Base-by-base conservation (phyloP, 2,113 vertebrate genomes). In the Eclectus roratus region DNA sequence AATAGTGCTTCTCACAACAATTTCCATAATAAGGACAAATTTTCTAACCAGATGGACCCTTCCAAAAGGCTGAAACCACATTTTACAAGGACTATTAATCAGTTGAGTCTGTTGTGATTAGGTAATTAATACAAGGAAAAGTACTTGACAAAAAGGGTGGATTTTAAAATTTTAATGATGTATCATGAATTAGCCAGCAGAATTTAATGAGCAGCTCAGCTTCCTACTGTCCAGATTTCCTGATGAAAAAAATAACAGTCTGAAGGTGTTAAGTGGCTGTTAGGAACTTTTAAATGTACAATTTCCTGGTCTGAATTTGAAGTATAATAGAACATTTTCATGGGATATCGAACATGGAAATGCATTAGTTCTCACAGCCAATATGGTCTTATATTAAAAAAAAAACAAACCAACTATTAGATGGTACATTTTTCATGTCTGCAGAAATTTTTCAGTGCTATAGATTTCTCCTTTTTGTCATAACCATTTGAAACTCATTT, bases 61-160 rank as follows among this genome's bases (percentile, higher is more conserved):
- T 95, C 86, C 79, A 94, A 89, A 84, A 27, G 58, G 43, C 81
- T 96, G 39, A 69, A 96, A 97, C 56, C 46, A 91, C 55, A 43
- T 85, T 85, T 90, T 96, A 93, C 77, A 89, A 88, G 71, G 56
- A 68, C 84, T 93, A 96, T 96, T 97, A 94, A 96, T 97, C 89
- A 95, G 31, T 78, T 80, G 61, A 96, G 84, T 92, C 79, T 96
- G 84, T 85, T 97, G 78, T 96, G 86, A 95, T 96, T 93, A 91
- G 90, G 95, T 96, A 96, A 98, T 97, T 98, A 97, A 97, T 95
- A 96, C 68, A 94, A 95, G 63, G 61, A 96, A 96, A 95, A 88
- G 68, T 91, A 91, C 52, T 96, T 96, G 79, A 97, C 23, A 60
- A 96, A 97, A 96, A 77, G 77, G 10, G 49, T 89, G 60, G 82